Conservation (phyloP, 2,113 vertebrate genomes). For the Zosterops lateralis region DNA sequence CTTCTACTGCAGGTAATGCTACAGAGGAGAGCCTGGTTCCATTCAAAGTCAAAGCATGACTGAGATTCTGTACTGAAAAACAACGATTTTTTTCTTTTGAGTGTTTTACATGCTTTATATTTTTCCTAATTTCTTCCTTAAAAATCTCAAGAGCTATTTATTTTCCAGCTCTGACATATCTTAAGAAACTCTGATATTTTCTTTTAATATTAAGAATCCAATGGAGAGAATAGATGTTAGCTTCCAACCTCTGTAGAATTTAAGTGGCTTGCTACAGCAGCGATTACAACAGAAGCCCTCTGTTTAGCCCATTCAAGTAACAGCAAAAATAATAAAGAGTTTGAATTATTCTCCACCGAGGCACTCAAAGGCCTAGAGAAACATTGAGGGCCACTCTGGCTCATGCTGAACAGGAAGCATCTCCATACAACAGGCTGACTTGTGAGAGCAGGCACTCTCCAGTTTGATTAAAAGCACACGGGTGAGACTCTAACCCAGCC, state of each 20-base stretch:
- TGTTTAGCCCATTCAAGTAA: constrained; percentile 17
- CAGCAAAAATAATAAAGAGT: neutral
- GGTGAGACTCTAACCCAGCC: neutral
- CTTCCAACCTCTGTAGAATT: constrained; percentile 4
- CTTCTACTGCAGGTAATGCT: constrained; percentile 33
- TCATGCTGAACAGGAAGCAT: neutral
- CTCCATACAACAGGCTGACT: neutral
- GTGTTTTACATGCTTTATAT: neutral
- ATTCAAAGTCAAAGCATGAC: constrained; percentile 25
- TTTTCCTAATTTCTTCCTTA: constrained; percentile 5
- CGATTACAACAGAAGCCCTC: neutral
- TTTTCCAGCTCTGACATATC: constrained; percentile 6
- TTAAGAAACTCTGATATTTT: neutral
- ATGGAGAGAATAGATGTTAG: neutral
- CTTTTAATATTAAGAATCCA: neutral
- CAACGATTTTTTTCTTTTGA: neutral
- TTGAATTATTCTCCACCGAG: neutral
- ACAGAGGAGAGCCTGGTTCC: constrained; percentile 9
- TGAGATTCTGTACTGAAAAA: neutral
- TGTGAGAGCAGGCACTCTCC: neutral
- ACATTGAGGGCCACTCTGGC: neutral
- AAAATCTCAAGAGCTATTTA: constrained; percentile 1
- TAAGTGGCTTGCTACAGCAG: constrained; percentile 10
- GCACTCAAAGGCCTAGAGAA: neutral
- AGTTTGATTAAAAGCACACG: neutral